Conservation (phyloP, 2,888 invertebrate species). For the Morpho deidamia region DNA sequence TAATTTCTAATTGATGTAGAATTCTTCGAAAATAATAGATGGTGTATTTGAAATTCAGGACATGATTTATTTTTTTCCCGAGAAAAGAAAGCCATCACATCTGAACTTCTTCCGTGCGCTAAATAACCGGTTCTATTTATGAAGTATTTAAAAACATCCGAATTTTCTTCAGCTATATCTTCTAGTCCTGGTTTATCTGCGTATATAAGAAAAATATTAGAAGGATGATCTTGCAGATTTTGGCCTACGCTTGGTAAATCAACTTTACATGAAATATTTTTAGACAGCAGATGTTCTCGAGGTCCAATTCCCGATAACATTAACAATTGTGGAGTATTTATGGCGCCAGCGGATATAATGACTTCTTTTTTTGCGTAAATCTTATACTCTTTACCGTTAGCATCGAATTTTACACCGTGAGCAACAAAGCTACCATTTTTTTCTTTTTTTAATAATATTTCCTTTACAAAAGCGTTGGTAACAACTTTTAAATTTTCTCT, state of each 20-base stretch:
- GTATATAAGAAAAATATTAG: conserved; percentile 49
- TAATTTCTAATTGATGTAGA: not conserved
- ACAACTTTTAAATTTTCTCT: conserved; percentile 51
- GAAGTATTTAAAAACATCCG: conserved; percentile 64
- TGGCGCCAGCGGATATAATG: conserved; percentile 37
- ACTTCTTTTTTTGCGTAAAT: conserved; percentile 35
- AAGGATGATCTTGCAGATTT: conserved; percentile 42
- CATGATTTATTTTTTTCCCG: conserved; percentile 35
- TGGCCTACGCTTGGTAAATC: conserved; percentile 45
- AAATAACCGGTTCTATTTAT: conserved; percentile 69
- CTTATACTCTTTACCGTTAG: conserved; percentile 34
- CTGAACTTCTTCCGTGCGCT: conserved; percentile 67
- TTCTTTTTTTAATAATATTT: conserved; percentile 61
- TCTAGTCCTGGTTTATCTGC: conserved; percentile 38
- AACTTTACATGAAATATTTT: conserved; percentile 33
- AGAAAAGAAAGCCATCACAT: conserved; percentile 56
- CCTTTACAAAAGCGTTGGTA: conserved; percentile 66
- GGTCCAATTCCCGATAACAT: conserved; percentile 47
- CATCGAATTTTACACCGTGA: conserved; percentile 34
- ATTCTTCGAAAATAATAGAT: conserved; percentile 22
- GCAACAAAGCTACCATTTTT: conserved; percentile 40
- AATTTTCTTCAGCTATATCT: conserved; percentile 32
- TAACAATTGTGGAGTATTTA: conserved; percentile 38
- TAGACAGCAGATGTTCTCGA: conserved; percentile 31
- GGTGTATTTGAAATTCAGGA: conserved; percentile 46